Evolutionary conservation across 2,113 vertebrate genomes (phyloP).

Genomic region (Tetraodon nigroviridis): DNA sequence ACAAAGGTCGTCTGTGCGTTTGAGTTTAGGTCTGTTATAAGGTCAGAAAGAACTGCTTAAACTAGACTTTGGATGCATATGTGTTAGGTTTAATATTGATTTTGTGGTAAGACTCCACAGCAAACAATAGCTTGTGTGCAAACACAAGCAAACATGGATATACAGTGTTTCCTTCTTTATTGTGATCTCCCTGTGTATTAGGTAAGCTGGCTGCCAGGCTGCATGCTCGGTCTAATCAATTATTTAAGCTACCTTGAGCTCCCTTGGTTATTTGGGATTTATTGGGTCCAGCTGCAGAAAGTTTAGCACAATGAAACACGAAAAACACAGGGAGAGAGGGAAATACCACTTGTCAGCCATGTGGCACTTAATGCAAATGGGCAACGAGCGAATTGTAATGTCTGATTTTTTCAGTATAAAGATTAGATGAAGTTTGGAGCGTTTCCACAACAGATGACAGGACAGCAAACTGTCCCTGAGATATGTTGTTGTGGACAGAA

Average conservation of each 20-base stretch:
- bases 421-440: slow-evolving; percentile 25
- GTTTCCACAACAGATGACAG: slow-evolving; percentile 21
- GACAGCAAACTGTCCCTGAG: slow-evolving; percentile 25
- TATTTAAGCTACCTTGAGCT: slow-evolving; percentile 70
- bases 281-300: slow-evolving; percentile 62
- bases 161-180: slow-evolving; percentile 50
- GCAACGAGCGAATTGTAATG: slow-evolving; percentile 22
- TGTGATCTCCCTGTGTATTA: slow-evolving; percentile 64
- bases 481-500: slow-evolving; percentile 41
- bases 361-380: slow-evolving; percentile 49
- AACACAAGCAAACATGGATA: slow-evolving; percentile 35
- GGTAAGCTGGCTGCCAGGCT: slow-evolving; percentile 56
- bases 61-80: slow-evolving; percentile 9
- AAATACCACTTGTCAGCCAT: slow-evolving; percentile 32
- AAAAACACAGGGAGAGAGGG: slow-evolving; percentile 46
- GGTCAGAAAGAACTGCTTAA: slow-evolving; percentile 3
- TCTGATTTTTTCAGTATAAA: slow-evolving; percentile 31
- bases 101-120: slow-evolving; percentile 25
- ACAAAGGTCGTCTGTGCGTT: not conserved
- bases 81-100: slow-evolving; percentile 27
- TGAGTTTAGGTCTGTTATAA: not conserved
- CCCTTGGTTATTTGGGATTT: slow-evolving; percentile 65
- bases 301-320: slow-evolving; percentile 58
- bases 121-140: slow-evolving; percentile 17
- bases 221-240: slow-evolving; percentile 63